A percentile compares a stretch with the other conserved stretches of the same genome.
phyloP scores from a whole-genome alignment of 2,888 invertebrate genomes.

The Antheraea assamensis region DNA sequence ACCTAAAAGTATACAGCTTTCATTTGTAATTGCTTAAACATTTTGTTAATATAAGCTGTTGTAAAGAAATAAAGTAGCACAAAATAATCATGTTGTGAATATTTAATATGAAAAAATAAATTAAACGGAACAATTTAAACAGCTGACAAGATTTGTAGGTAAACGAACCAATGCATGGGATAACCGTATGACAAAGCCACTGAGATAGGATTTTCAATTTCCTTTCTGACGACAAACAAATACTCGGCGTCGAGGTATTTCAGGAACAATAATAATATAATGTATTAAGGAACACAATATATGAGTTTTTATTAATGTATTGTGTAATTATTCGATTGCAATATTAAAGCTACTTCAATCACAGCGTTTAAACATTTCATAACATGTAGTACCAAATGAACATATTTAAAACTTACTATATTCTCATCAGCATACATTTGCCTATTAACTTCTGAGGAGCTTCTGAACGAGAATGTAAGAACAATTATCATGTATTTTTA shows the following conservation, averaged over 20 bases:
- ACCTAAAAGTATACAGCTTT: too few relatives aligned
- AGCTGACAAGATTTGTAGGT: conserved; percentile 16
- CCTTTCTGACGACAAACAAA: conserved; percentile 37
- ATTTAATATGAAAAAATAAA: not conserved
- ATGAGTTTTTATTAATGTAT: not conserved
- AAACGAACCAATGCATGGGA: conserved; percentile 16
- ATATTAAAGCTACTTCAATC: too few relatives aligned
- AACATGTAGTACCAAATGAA: too few relatives aligned
- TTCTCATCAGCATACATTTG: not conserved
- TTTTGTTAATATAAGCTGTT: not conserved
- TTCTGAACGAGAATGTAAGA: too few relatives aligned
- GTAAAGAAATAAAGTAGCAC: not conserved
- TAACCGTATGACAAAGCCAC: conserved; percentile 34
- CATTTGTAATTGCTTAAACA: too few relatives aligned
- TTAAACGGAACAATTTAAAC: conserved; percentile 7
- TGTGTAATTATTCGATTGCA: not conserved
- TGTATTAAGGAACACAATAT: not conserved
- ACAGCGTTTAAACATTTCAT: too few relatives aligned
- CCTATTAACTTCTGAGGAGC: too few relatives aligned
- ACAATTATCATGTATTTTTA: too few relatives aligned
- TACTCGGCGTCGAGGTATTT: conserved; percentile 28
- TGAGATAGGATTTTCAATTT: conserved; percentile 43
- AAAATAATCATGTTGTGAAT: not conserved
- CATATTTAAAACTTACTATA: not conserved
- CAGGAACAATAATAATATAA: conserved; percentile 16